phyloP scores from a whole-genome alignment of 2,888 invertebrate genomes.

The Beris morrisii region DNA sequence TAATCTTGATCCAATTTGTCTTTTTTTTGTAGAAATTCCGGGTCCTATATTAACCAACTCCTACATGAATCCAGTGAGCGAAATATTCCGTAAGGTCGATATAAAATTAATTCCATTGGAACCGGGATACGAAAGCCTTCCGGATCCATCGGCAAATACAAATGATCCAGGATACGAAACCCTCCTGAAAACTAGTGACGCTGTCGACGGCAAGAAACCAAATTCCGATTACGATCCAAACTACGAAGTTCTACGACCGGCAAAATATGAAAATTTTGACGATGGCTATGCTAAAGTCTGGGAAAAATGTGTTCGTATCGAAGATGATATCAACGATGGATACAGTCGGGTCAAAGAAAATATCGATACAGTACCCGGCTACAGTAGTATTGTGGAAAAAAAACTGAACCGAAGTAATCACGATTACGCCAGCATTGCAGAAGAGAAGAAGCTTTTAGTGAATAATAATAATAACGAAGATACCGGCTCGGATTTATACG shows the following conservation, averaged over 20 bases:
- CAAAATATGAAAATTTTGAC: conserved; percentile 46
- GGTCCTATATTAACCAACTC: conserved; percentile 9
- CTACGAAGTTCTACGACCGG: conserved; percentile 71
- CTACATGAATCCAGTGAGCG: conserved; percentile 14
- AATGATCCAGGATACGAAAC: conserved; percentile 77
- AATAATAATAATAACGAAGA: conserved; percentile 42
- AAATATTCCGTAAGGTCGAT: conserved; percentile 22
- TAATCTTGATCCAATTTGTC: not conserved
- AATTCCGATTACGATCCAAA: conserved; percentile 73
- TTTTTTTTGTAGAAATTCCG: conserved; percentile 9
- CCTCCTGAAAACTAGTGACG: conserved; percentile 52
- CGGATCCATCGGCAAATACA: conserved; percentile 61
- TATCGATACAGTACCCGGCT: conserved; percentile 34
- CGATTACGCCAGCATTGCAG: conserved; percentile 54
- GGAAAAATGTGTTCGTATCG: conserved; percentile 45
- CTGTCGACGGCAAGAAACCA: conserved; percentile 50
- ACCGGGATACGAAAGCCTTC: conserved; percentile 50
- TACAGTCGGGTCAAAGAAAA: conserved; percentile 52
- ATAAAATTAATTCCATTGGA: conserved; percentile 46
- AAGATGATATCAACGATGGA: conserved; percentile 45
- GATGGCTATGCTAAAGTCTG: conserved; percentile 56
- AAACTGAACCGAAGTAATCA: conserved; percentile 38
- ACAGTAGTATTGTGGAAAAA: conserved; percentile 37
- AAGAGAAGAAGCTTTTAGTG: conserved; percentile 36
- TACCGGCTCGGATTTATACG: conserved; percentile 43